Percentiles rank a stretch among this genome's conserved stretches.
Evolutionary conservation across 2,888 invertebrate genomes (phyloP).

Genomic region (Ethmia dodecea): DNA sequence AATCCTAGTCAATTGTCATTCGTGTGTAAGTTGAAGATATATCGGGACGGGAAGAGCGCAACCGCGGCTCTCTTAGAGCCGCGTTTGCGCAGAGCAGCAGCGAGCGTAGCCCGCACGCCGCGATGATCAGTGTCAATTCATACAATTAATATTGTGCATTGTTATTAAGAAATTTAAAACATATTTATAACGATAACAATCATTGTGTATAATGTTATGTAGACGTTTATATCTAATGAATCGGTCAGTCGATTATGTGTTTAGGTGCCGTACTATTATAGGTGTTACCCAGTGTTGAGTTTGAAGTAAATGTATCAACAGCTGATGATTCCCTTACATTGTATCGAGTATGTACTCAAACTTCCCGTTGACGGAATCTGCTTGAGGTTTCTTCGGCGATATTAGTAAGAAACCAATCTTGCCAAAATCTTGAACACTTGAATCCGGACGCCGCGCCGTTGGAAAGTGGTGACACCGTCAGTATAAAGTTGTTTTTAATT

Average conservation of each 20-base stretch:
- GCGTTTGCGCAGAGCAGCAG: slow-evolving; percentile 19
- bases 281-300: slow-evolving; percentile 32
- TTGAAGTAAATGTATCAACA: slow-evolving; percentile 14
- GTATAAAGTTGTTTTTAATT: slow-evolving; percentile 40
- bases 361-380: slow-evolving; percentile 8
- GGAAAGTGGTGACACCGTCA: slow-evolving; percentile 33
- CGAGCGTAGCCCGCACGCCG: slow-evolving; percentile 16
- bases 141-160: slow-evolving; percentile 70
- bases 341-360: slow-evolving; percentile 14
- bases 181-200: slow-evolving; percentile 64
- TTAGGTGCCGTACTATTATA: slow-evolving; percentile 45
- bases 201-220: slow-evolving; percentile 66
- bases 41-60: slow-evolving; percentile 29
- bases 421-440: background rate
- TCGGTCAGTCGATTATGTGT: slow-evolving; percentile 34
- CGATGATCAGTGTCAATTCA: slow-evolving; percentile 70
- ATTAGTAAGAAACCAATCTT: background rate
- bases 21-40: slow-evolving; percentile 50
- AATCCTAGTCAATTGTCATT: slow-evolving; percentile 76
- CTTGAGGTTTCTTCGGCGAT: slow-evolving; percentile 14
- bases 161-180: slow-evolving; percentile 63
- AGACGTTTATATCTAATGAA: slow-evolving; percentile 62
- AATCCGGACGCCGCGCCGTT: background rate
- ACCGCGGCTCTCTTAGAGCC: slow-evolving; percentile 23
- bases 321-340: slow-evolving; percentile 14